These are phyloP conservation scores for Xiphophorus couchianus DNA, from an alignment of 2,113 vertebrate genomes.

Conservation along the genomic window DNA sequence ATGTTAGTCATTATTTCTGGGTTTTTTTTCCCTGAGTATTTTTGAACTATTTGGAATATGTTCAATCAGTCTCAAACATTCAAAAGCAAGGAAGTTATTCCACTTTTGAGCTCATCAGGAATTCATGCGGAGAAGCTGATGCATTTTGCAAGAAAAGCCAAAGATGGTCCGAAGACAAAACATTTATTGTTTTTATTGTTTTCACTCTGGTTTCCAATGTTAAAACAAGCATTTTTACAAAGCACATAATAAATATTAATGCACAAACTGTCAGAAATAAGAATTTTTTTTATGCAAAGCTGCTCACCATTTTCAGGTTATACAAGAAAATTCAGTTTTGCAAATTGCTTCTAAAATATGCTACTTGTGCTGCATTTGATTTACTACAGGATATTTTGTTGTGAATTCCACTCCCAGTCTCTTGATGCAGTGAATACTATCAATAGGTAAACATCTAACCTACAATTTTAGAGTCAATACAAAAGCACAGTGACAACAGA, in stretches of 20 bases:
- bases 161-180: background rate
- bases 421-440: background rate
- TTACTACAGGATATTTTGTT: background rate
- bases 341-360: background rate
- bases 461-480: background rate
- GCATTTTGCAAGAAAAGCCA: background rate
- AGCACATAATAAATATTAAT: background rate
- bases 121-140: background rate
- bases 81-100: background rate
- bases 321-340: background rate
- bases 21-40: background rate
- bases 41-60: background rate
- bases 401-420: background rate
- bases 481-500: slow-evolving; percentile 16
- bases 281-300: background rate
- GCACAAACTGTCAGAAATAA: no score
- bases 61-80: background rate
- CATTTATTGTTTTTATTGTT: background rate
- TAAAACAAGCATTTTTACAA: background rate
- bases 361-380: background rate
- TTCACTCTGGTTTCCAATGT: background rate
- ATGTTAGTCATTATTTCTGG: background rate
- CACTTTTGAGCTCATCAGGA: background rate
- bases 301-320: background rate
- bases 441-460: background rate